phyloP scores from a whole-genome alignment of 1,140 invertebrate genomes.

The Zophobas morio region DNA sequence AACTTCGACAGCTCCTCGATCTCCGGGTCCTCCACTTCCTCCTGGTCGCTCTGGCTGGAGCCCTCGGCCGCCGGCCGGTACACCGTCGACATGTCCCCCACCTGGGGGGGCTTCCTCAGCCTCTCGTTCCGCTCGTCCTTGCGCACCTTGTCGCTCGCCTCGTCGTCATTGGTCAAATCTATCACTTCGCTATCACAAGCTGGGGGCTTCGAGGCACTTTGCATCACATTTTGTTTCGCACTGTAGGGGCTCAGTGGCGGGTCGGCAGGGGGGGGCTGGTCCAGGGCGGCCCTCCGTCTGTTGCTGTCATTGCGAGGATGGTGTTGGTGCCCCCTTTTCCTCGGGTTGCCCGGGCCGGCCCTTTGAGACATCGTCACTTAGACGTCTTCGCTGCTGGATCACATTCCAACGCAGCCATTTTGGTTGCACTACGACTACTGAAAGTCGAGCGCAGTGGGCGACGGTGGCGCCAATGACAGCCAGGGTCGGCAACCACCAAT shows the following conservation, averaged over 20 bases:
- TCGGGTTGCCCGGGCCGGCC: slow-evolving; percentile 74
- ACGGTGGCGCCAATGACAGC: background rate
- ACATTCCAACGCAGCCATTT: slow-evolving; percentile 68
- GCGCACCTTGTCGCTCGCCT: slow-evolving; percentile 53
- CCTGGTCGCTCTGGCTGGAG: slow-evolving; percentile 69
- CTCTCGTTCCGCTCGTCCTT: slow-evolving; percentile 60
- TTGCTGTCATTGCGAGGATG: slow-evolving; percentile 75
- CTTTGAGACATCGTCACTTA: slow-evolving; percentile 71
- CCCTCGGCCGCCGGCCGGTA: slow-evolving; percentile 70
- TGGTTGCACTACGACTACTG: slow-evolving; percentile 62
- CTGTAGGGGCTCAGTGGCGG: slow-evolving; percentile 55
- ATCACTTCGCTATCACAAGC: slow-evolving; percentile 65
- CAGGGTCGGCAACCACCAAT: slow-evolving; percentile 51
- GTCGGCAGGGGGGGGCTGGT: slow-evolving; percentile 41
- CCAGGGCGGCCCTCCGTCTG: slow-evolving; percentile 66
- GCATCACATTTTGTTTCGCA: slow-evolving; percentile 61
- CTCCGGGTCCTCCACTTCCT: slow-evolving; percentile 79
- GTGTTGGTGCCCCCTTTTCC: slow-evolving; percentile 84
- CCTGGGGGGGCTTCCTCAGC: slow-evolving; percentile 24
- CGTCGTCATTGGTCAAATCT: slow-evolving; percentile 66
- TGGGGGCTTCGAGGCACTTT: slow-evolving; percentile 55
- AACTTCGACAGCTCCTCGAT: slow-evolving; percentile 84
- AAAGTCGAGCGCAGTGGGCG: slow-evolving; percentile 36
- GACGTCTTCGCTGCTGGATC: slow-evolving; percentile 46
- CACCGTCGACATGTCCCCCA: slow-evolving; percentile 69